Conservation (phyloP, 2,113 vertebrate species). For the Aegypius monachus region DNA sequence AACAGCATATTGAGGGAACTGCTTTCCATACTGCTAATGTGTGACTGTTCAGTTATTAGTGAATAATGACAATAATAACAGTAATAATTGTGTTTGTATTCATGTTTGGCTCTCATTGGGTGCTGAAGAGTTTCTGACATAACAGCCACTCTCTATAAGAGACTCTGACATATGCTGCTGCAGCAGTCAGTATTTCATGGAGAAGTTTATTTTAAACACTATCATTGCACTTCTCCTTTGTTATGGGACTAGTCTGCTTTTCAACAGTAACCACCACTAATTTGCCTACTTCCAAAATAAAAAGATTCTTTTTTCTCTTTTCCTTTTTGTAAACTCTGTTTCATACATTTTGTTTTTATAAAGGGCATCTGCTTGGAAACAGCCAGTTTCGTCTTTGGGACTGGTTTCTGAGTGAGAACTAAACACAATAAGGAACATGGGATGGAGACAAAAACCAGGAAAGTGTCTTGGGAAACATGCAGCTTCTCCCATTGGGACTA, state of each 20-base stretch:
- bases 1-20: not conserved
- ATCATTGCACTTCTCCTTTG: not conserved
- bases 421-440: not conserved
- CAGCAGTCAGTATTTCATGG: not conserved
- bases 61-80: slow-evolving; percentile 2
- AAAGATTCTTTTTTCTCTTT: not conserved
- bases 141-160: not conserved
- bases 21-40: not conserved
- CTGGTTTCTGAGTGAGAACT: not conserved
- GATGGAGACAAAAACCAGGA: not conserved
- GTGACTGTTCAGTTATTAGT: not conserved
- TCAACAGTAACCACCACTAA: not conserved
- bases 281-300: not conserved
- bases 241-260: not conserved
- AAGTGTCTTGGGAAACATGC: not conserved
- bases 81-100: not conserved
- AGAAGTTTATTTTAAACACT: not conserved
- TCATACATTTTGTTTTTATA: not conserved
- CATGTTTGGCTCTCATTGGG: not conserved
- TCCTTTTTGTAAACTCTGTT: not conserved
- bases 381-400: not conserved
- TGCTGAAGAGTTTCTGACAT: not conserved
- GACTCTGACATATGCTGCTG: not conserved
- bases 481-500: not conserved
- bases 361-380: not conserved